Evolutionary conservation across 2,113 vertebrate species (phyloP).

Genomic region (Zosterops hypoxanthus): DNA sequence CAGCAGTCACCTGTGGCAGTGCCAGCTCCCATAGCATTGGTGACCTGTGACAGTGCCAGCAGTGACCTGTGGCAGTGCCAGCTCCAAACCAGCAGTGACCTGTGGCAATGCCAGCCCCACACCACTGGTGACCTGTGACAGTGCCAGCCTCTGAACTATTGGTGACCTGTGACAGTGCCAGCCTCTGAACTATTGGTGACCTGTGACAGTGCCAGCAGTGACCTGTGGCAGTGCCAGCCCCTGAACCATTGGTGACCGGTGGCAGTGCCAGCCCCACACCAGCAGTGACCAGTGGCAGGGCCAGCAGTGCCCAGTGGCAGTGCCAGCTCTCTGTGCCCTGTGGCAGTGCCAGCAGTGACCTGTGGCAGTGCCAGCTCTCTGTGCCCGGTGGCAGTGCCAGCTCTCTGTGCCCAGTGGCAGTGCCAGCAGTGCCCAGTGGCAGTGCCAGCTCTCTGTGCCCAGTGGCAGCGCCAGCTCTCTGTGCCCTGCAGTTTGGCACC

Average conservation of each 20-base stretch:
- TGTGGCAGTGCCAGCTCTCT: neutral
- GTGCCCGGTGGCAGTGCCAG: neutral
- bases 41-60: neutral
- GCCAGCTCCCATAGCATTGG: neutral
- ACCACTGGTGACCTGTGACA: slow-evolving; percentile 51
- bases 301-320: neutral
- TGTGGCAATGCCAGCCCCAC: neutral
- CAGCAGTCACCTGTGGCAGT: too few species aligned
- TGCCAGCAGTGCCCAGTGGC: neutral
- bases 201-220: neutral
- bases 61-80: too few species aligned
- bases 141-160: neutral
- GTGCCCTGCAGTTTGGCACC: slow-evolving; percentile 72
- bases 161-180: neutral
- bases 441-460: neutral
- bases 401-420: neutral
- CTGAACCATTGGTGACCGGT: neutral
- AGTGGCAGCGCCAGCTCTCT: neutral
- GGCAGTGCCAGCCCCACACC: neutral
- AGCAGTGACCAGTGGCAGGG: too few species aligned
- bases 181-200: neutral
- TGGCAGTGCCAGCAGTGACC: neutral
- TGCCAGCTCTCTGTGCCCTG: neutral
- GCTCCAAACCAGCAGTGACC: too few species aligned
- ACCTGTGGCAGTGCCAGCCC: slow-evolving; percentile 18